Base-by-base conservation (phyloP, 2,888 invertebrate species). In the Polyommatus icarus region DNA sequence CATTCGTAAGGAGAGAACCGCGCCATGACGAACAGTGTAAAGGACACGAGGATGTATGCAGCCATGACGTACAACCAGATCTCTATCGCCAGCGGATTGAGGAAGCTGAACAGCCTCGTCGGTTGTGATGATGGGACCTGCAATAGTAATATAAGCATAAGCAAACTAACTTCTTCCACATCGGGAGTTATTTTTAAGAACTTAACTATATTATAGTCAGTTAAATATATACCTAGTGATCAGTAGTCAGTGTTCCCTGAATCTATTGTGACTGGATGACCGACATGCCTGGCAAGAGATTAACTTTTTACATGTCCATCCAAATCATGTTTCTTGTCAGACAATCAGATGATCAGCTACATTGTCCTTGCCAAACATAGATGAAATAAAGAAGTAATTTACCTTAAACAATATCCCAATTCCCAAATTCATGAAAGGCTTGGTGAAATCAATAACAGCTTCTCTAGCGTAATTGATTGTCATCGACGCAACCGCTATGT, bases 391-490 rank as follows among this genome's bases (percentile, higher is more conserved):
- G 0, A 46, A 46, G 1, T 46, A 46, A 46, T 46, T 46, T 46
- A 40, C 97, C 96, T 98, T 98, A 91, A 98, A 99, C 54, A 99
- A 93, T 86, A 99, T 99, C 32, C 98, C 98, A 80, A 99, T 99
- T 50, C 99, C 99, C 18, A 99, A 95, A 89, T 99, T 99, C 98
- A 99, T 98, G 91, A 99, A 99, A 0, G 99, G 99, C 86, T 99
- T 99, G 0, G 99, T 99, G 90, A 99, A 99, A 90, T 99, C 99
- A 79, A 99, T 98, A 78, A 98, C 97, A 76, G 98, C 97, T 88
- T 99, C 99, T 24, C 99, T 93, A 0, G 99, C 98, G 89, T 99
- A 99, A 91, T 98, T 99, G 84, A 99, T 99, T 2, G 99, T 99
- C 97, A 99, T 98, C 0, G 99, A 98, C 0, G 98, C 99, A 0